Conservation (phyloP, 2,888 invertebrate species). For the Drosophila fulvimacula region DNA sequence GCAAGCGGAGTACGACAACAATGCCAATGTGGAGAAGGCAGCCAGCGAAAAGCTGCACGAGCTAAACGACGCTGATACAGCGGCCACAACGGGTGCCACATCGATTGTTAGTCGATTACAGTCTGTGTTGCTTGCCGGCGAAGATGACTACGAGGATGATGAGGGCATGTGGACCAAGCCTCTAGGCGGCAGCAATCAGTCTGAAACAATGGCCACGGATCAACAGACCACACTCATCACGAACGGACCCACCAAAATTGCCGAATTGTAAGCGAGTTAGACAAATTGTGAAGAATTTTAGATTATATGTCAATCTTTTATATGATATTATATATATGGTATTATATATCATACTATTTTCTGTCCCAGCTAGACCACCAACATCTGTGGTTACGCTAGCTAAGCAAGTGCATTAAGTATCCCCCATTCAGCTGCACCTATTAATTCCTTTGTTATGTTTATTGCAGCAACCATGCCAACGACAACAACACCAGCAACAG, state of each 20-base stretch:
- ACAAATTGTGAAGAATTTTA: not conserved
- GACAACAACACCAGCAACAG: conserved; percentile 59
- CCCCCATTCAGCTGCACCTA: not conserved
- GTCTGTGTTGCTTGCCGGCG: conserved; percentile 72
- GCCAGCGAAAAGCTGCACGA: conserved; percentile 47
- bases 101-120: conserved; percentile 66
- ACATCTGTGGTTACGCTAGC: not conserved
- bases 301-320: not conserved
- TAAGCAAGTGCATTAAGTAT: not conserved
- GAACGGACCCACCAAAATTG: conserved; percentile 73
- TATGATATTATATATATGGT: not conserved
- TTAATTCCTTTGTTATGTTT: conserved; percentile 11
- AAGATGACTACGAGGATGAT: conserved; percentile 80
- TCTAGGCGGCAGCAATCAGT: conserved; percentile 63
- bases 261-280: conserved; percentile 67
- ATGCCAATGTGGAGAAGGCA: conserved; percentile 82
- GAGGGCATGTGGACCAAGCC: conserved; percentile 83
- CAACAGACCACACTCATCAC: conserved; percentile 40
- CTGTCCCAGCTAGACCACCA: not conserved
- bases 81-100: conserved; percentile 36
- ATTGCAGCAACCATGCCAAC: conserved; percentile 63
- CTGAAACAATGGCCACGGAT: conserved; percentile 38
- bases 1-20: conserved; percentile 81
- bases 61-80: conserved; percentile 44
- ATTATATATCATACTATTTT: not conserved